Conservation (phyloP, 2,797 vertebrate species). For the Hippopotamyrus pictus region DNA sequence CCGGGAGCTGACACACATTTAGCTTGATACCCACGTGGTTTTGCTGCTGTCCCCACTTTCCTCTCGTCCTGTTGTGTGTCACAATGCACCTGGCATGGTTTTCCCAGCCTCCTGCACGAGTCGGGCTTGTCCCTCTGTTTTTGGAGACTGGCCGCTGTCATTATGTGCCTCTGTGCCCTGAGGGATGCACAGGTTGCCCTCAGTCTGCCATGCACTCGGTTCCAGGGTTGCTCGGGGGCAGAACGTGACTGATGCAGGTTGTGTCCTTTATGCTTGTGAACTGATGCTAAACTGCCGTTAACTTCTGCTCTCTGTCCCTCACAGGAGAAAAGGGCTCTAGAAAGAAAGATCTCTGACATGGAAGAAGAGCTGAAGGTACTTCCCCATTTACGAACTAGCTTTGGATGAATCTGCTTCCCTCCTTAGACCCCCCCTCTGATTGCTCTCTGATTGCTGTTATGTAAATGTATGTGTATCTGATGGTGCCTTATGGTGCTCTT, state of each 20-base stretch:
- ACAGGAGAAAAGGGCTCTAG: slow-evolving; percentile 96
- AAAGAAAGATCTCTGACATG: slow-evolving; percentile 99
- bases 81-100: background rate
- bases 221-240: background rate
- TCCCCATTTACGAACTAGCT: background rate
- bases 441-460: background rate
- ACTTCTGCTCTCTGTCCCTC: background rate
- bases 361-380: slow-evolving; percentile 99
- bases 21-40: background rate
- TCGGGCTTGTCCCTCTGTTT: background rate
- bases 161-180: background rate
- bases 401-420: background rate
- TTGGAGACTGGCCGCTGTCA: background rate
- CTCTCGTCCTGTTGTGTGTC: background rate
- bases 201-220: background rate
- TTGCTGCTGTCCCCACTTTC: background rate
- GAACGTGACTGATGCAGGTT: background rate
- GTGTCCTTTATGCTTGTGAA: background rate
- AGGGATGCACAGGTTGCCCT: background rate
- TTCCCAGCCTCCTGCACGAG: background rate
- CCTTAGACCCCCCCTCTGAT: background rate
- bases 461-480: background rate
- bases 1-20: background rate
- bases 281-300: background rate
- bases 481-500: background rate